phyloP scores from a whole-genome alignment of 2,797 vertebrate species.

The Trachops cirrhosus region DNA sequence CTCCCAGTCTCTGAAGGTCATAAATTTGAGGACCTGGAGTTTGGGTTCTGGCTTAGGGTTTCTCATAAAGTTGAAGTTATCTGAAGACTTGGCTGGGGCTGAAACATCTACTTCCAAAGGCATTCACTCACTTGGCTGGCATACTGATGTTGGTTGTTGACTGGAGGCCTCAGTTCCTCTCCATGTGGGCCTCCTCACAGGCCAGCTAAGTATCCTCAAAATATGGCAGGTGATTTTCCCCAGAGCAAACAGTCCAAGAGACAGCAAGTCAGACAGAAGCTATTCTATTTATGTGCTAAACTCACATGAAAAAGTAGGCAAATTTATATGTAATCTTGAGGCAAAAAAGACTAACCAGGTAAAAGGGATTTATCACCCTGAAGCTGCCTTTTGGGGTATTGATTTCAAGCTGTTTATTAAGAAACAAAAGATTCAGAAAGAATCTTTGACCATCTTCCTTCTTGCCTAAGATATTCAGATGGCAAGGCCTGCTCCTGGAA shows the following conservation, averaged over 20 bases:
- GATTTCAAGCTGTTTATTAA: not conserved
- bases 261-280: not conserved
- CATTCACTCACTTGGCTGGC: not conserved
- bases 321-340: not conserved
- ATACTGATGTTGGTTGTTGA: not conserved
- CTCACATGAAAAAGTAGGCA: not conserved
- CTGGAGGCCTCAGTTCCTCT: not conserved
- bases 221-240: not conserved
- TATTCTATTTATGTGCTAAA: not conserved
- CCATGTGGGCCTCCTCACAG: not conserved
- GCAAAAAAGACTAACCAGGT: not conserved
- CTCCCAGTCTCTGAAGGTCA: not conserved
- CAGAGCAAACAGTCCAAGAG: not conserved
- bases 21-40: not conserved
- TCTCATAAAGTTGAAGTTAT: not conserved
- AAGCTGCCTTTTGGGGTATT: not conserved
- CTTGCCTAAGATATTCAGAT: not conserved
- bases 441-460: not conserved
- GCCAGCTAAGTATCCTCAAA: not conserved
- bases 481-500: not conserved
- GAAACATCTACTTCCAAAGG: not conserved
- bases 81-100: not conserved
- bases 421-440: not conserved
- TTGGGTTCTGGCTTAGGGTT: not conserved
- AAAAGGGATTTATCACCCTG: not conserved